Percentiles rank a stretch among this genome's conserved stretches.
Evolutionary conservation across 2,797 vertebrate genomes (phyloP).

Genomic region (Enteromius viviparus): DNA sequence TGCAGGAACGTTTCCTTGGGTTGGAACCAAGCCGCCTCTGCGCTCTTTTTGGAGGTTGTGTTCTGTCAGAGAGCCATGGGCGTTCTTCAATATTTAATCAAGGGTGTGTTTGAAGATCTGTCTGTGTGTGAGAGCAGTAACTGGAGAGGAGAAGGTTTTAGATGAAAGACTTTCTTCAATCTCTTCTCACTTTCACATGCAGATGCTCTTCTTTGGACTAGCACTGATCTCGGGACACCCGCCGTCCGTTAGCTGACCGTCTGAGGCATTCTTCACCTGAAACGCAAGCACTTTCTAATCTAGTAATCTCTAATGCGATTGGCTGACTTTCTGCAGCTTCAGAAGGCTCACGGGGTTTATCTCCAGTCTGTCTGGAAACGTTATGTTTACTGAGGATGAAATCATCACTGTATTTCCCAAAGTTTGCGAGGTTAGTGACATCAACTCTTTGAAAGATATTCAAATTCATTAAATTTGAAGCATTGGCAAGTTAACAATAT

Average conservation of each 20-base stretch:
- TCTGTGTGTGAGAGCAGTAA: conserved; percentile 65
- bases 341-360: neutral
- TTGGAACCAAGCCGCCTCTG: neutral
- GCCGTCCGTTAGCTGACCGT: neutral
- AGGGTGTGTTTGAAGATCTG: conserved; percentile 75
- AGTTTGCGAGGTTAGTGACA: neutral
- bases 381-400: neutral
- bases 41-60: conserved; percentile 59
- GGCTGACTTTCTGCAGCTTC: neutral
- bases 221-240: neutral
- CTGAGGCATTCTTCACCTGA: neutral
- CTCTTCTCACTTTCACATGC: conserved; percentile 11
- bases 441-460: neutral
- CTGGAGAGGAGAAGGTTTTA: conserved; percentile 56
- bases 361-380: neutral
- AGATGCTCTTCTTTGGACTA: neutral
- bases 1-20: neutral
- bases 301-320: neutral
- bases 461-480: neutral
- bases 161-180: conserved; percentile 16
- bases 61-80: conserved; percentile 64
- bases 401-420: neutral
- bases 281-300: neutral
- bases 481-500: neutral
- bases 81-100: conserved; percentile 79